These are phyloP conservation scores for Seriola aureovittata DNA, from an alignment of 2,113 vertebrate species.

Conservation along the genomic window DNA sequence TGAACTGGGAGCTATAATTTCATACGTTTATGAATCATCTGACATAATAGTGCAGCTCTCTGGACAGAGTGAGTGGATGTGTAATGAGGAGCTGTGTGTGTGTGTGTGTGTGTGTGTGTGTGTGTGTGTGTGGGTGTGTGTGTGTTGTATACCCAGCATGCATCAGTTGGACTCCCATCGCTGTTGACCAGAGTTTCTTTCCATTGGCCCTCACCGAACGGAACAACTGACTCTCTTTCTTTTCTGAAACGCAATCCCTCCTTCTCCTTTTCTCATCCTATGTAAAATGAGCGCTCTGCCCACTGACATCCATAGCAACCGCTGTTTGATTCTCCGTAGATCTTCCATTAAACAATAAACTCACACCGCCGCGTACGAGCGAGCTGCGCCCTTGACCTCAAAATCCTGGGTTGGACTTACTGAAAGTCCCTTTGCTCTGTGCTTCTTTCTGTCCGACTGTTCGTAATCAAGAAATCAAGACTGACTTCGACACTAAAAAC, in stretches of 20 bases:
- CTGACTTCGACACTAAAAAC: neutral
- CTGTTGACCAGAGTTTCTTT: constrained; percentile 76
- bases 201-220: constrained; percentile 75
- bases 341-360: constrained; percentile 68
- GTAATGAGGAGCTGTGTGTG: constrained; percentile 47
- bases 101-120: constrained; percentile 3
- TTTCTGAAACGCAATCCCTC: constrained; percentile 63
- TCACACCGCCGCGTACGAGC: constrained; percentile 20
- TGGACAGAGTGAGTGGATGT: constrained; percentile 29
- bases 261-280: constrained; percentile 64
- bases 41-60: constrained; percentile 47
- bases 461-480: neutral
- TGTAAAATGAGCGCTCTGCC: constrained; percentile 47
- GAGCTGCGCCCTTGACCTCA: constrained; percentile 20
- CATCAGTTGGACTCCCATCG: constrained; percentile 69
- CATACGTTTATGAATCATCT: constrained; percentile 37
- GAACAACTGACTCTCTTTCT: constrained; percentile 80
- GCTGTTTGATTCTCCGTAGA: constrained; percentile 54
- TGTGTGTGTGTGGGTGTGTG: constrained; percentile 6
- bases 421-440: constrained; percentile 15
- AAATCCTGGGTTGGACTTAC: neutral
- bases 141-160: constrained; percentile 61
- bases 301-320: constrained; percentile 64
- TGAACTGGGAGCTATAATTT: constrained; percentile 56
- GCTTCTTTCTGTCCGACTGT: neutral